Conservation (phyloP, 30 jellyfish, hydroid and myxozoan species). For the Phacellophora camtschatica region DNA sequence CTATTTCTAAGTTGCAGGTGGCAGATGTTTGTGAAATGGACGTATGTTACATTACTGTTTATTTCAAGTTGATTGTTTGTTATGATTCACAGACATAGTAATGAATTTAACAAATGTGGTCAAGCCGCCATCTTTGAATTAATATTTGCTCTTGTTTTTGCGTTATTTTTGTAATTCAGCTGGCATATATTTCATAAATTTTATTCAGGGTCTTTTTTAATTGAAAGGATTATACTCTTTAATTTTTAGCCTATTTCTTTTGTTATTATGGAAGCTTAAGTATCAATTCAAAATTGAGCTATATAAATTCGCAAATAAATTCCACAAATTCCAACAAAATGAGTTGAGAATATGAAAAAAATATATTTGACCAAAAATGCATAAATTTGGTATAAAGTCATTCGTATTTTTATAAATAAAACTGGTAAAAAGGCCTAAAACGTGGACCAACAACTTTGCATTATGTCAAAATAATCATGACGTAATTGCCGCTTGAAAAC, state of each 20-base stretch:
- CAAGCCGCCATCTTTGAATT: not conserved
- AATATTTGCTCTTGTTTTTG: not conserved
- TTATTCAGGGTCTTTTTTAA: not conserved
- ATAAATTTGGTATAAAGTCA: not conserved
- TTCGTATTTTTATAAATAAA: not conserved
- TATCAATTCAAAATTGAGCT: too few relatives aligned
- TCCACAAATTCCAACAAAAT: not conserved
- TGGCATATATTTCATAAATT: not conserved
- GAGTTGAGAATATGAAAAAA: too few relatives aligned
- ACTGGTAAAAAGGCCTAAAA: too few relatives aligned
- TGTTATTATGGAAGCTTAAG: too few relatives aligned
- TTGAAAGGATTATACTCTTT: too few relatives aligned
- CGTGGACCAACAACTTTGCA: too few relatives aligned
- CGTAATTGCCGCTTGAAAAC: too few relatives aligned
- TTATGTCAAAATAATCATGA: too few relatives aligned
- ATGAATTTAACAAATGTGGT: too few relatives aligned
- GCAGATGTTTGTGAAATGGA: slow-evolving; percentile 13
- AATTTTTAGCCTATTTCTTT: too few relatives aligned
- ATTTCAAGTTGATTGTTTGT: too few relatives aligned
- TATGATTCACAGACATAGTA: too few relatives aligned
- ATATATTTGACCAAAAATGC: not conserved
- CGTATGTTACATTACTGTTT: not conserved
- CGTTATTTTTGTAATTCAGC: not conserved
- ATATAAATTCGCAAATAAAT: not conserved
- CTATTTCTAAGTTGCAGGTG: slow-evolving; percentile 16